Base-by-base conservation (phyloP, 1,140 invertebrate species). In the Eciton burchellii region DNA sequence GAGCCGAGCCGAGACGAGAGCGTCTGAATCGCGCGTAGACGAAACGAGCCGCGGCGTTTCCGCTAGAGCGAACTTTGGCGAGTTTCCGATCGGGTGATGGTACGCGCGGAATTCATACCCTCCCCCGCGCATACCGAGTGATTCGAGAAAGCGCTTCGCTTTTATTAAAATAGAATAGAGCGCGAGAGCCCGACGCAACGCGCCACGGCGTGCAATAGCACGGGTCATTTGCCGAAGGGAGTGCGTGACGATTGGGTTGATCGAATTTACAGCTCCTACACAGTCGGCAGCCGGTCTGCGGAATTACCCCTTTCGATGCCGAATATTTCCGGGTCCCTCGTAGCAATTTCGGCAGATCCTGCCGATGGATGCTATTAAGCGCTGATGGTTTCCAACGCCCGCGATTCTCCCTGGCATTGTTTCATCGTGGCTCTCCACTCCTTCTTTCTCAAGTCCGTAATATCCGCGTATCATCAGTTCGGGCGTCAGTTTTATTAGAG, bases 221-320 rank as follows among this genome's bases (percentile, higher is more conserved):
- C 74, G 74, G 63, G 63, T 79, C 74, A 79, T 79, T 79, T 79
- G 65, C 35, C 49, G 62, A 79, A 79, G 63, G 74, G 35, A 56
- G 49, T 79, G 74, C 74, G 63, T 79, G 63, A 79, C 49, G 74
- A 79, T 79, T 79, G 74, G 63, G 35, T 56, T 70, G 74, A 79
- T 70, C 49, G 74, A 79, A 79, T 79, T 79, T 79, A 68, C 74
- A 79, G 63, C 63, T 70, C 4, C 49, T 79, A 70, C 12, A 21
- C n/a, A 2, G 19, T n/a, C 16, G 26, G 56, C 14, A n/a, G 43
- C 8, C 47, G 21, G 14, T 54, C 35, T 29, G 21, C n/a, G 63
- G 24, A 79, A 70, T 70, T 79, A 79, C 74, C 24, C 74, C 74
- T 70, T 79, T 79, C 63, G 35, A 16, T 56, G 21, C 21, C 49